A percentile compares a stretch with the other conserved stretches of the same genome.
Conservation (phyloP, 2,888 invertebrate genomes). For the Euplexia lucipara region DNA sequence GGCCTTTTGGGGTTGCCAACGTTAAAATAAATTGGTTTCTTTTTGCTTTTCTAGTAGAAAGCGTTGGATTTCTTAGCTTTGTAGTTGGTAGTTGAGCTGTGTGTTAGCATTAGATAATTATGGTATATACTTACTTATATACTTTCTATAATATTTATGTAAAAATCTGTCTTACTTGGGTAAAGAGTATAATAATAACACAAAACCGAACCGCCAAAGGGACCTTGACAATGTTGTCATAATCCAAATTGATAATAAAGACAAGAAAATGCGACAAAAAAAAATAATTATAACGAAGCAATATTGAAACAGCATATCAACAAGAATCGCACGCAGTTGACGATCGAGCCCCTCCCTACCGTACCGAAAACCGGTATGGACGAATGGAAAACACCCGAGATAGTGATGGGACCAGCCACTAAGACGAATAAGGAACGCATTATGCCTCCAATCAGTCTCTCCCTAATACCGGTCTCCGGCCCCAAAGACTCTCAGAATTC, state of each 20-base stretch:
- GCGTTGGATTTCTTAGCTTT: slow-evolving; percentile 84
- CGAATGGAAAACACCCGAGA: slow-evolving; percentile 85
- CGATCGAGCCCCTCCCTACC: slow-evolving; percentile 85
- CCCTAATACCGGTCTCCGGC: slow-evolving; percentile 85
- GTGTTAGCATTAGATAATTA: slow-evolving; percentile 75
- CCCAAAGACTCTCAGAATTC: slow-evolving; percentile 78
- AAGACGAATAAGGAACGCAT: slow-evolving; percentile 80
- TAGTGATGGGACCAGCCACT: slow-evolving; percentile 79
- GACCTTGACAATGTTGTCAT: slow-evolving; percentile 89
- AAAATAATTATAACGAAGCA: slow-evolving; percentile 70
- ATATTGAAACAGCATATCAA: slow-evolving; percentile 89
- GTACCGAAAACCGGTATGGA: slow-evolving; percentile 72
- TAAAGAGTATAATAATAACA: slow-evolving; percentile 65
- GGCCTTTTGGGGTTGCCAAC: slow-evolving; percentile 71
- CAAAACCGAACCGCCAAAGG: slow-evolving; percentile 63
- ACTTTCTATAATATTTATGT: slow-evolving; percentile 73
- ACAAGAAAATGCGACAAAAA: slow-evolving; percentile 68
- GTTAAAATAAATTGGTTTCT: slow-evolving; percentile 71
- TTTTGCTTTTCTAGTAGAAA: slow-evolving; percentile 86
- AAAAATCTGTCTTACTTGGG: slow-evolving; percentile 73
- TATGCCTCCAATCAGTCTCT: slow-evolving; percentile 88
- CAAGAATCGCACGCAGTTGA: slow-evolving; percentile 88
- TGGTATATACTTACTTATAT: slow-evolving; percentile 72
- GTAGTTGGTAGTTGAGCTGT: slow-evolving; percentile 84
- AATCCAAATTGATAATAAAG: slow-evolving; percentile 89